A percentile compares a stretch with the other conserved stretches of the same genome.
Conservation (phyloP, 2,797 vertebrate genomes). For the Psittacula echo region DNA sequence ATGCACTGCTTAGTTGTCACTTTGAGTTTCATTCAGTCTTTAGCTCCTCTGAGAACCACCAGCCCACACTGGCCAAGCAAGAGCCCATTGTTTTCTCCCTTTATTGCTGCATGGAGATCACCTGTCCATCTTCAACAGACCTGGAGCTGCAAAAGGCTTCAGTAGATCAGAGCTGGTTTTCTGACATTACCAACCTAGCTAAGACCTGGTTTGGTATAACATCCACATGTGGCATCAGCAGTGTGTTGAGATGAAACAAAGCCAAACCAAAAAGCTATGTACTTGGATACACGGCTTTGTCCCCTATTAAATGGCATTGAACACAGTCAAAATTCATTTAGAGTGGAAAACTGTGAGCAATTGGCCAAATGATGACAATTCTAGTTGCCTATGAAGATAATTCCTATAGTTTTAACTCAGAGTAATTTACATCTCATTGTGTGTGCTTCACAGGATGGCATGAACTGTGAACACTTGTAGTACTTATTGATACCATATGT, state of each 20-base stretch:
- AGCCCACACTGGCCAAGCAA: neutral
- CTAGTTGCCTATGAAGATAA: neutral
- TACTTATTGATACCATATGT: conserved; percentile 17
- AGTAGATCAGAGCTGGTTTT: neutral
- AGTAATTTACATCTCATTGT: neutral
- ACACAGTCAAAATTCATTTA: neutral
- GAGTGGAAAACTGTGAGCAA: neutral
- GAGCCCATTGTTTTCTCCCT: neutral
- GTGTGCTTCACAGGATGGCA: neutral
- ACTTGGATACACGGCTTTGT: neutral
- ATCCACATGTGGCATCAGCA: neutral
- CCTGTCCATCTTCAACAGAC: neutral
- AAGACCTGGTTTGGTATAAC: fast-evolving
- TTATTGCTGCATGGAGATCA: neutral
- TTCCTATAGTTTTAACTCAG: neutral
- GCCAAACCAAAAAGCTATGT: neutral
- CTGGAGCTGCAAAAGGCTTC: neutral
- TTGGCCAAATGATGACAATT: neutral
- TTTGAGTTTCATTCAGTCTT: neutral
- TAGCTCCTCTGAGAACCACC: neutral
- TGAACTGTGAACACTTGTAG: neutral
- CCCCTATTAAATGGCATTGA: neutral
- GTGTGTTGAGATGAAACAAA: neutral
- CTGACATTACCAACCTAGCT: neutral
- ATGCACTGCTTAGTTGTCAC: neutral